A percentile compares a stretch with the other conserved stretches of the same genome.
Evolutionary conservation across 2,113 vertebrate genomes (phyloP).

Genomic region (Thermophis baileyi): DNA sequence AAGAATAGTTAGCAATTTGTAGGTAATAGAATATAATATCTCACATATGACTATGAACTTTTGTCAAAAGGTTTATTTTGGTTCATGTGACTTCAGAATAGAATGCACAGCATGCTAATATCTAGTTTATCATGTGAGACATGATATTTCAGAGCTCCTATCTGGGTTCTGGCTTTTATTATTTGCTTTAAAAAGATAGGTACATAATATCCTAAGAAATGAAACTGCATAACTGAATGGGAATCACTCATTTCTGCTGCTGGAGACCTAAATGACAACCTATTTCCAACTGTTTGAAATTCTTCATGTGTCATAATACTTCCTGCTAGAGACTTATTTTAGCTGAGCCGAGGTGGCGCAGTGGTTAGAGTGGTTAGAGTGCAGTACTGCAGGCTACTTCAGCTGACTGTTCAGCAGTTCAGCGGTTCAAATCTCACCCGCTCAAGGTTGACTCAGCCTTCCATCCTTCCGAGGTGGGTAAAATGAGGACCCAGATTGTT

Average conservation of each 20-base stretch:
- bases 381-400: too few relatives aligned
- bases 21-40: not conserved
- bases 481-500: too few relatives aligned
- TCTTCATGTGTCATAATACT: not conserved
- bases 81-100: not conserved
- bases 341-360: too few relatives aligned
- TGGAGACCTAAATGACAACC: not conserved
- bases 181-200: not conserved
- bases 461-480: too few relatives aligned
- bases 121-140: constrained; percentile 3
- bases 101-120: constrained; percentile 4
- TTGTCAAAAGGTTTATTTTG: constrained; percentile 1
- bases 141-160: constrained; percentile 5
- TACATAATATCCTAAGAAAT: not conserved
- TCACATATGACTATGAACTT: not conserved
- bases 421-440: too few relatives aligned
- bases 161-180: not conserved
- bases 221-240: not conserved
- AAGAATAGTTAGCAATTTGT: constrained; percentile 12
- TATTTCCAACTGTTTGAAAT: not conserved
- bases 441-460: too few relatives aligned
- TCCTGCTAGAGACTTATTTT: not conserved
- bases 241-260: not conserved
- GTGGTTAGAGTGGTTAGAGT: too few relatives aligned
- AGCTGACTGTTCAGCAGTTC: too few relatives aligned